Conservation (phyloP, 2,113 vertebrate species). For the Probosciger aterrimus region DNA sequence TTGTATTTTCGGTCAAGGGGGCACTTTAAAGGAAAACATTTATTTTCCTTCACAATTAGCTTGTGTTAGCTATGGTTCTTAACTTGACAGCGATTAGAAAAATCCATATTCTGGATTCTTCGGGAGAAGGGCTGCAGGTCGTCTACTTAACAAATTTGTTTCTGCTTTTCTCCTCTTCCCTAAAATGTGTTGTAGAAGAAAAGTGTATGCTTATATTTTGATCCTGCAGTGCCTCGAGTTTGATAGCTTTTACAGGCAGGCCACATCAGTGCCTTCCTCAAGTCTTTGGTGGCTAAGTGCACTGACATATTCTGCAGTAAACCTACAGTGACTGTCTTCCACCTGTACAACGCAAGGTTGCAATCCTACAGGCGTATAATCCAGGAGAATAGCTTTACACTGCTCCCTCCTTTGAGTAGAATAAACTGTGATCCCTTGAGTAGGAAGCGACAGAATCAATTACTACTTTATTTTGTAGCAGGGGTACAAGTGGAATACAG, state of each 20-base stretch:
- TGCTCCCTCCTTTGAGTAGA: neutral
- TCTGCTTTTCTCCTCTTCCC: neutral
- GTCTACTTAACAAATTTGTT: neutral
- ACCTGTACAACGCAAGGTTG: neutral
- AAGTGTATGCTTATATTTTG: neutral
- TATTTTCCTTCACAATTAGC: neutral
- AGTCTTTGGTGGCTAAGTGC: neutral
- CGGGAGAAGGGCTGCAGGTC: neutral
- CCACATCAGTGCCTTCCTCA: neutral
- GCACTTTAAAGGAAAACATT: neutral
- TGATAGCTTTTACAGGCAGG: neutral
- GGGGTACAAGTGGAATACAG: neutral
- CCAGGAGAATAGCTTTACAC: neutral
- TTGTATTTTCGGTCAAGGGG: neutral
- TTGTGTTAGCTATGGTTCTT: neutral
- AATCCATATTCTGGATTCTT: neutral
- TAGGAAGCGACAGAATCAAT: neutral
- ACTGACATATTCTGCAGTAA: fast-evolving
- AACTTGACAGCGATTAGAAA: neutral
- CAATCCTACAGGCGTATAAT: neutral
- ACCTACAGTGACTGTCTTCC: neutral
- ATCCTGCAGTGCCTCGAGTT: neutral
- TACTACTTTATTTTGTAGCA: neutral
- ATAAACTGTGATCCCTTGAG: neutral
- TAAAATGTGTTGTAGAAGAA: neutral